Evolutionary conservation across 2,888 invertebrate genomes (phyloP).

Genomic region (Chymomyza amoena): DNA sequence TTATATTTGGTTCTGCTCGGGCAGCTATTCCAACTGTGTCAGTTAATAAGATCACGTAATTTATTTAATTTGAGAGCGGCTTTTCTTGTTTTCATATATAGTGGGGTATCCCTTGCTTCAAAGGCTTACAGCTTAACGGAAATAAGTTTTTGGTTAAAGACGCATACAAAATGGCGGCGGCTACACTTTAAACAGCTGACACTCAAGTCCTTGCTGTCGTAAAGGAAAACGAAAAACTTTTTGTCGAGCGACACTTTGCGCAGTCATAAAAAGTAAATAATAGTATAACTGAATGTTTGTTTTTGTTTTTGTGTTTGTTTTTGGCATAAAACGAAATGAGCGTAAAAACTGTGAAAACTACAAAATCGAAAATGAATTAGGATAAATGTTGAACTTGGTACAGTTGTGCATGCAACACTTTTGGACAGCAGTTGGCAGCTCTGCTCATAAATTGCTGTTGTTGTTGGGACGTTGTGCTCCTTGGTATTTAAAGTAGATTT

Average conservation of each 20-base stretch:
- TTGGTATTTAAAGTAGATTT: slow-evolving; percentile 46
- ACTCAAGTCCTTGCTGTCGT: neutral
- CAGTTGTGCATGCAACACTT: slow-evolving; percentile 56
- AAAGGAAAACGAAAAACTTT: slow-evolving; percentile 24
- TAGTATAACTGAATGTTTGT: slow-evolving; percentile 25
- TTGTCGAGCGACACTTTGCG: slow-evolving; percentile 55
- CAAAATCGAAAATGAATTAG: slow-evolving; percentile 45
- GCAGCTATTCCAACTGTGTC: neutral
- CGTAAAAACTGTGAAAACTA: slow-evolving; percentile 50
- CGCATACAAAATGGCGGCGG: neutral
- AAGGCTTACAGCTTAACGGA: neutral
- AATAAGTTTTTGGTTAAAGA: neutral
- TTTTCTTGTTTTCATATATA: slow-evolving; percentile 11
- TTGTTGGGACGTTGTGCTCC: slow-evolving; percentile 17
- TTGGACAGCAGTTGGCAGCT: slow-evolving; percentile 37
- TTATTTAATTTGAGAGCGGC: slow-evolving; percentile 55
- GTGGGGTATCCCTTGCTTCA: neutral
- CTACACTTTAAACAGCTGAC: neutral
- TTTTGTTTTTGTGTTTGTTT: neutral
- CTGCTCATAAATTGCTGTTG: slow-evolving; percentile 45
- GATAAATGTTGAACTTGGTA: slow-evolving; percentile 18
- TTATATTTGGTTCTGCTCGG: slow-evolving; percentile 46
- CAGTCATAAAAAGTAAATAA: slow-evolving; percentile 59
- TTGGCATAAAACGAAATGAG: slow-evolving; percentile 50
- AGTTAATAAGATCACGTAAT: slow-evolving; percentile 70